Conservation (phyloP, 2,797 vertebrate species). For the Periparus ater region DNA sequence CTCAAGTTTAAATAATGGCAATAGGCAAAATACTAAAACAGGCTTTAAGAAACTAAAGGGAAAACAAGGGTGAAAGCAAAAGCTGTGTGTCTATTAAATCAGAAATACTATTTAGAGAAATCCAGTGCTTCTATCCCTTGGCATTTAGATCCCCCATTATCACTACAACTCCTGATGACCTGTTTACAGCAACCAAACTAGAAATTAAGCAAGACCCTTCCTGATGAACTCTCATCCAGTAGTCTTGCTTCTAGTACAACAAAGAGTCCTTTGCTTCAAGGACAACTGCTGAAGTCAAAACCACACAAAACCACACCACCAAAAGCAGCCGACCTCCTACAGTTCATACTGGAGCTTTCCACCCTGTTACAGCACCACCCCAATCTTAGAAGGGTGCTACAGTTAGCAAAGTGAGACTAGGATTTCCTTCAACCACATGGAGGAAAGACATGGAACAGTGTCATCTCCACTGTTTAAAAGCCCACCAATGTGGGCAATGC, state of each 20-base stretch:
- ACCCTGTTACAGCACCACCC: neutral
- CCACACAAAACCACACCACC: neutral
- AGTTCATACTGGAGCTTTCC: neutral
- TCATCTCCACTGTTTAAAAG: neutral
- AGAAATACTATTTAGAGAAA: neutral
- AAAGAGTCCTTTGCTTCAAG: neutral
- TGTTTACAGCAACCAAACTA: neutral
- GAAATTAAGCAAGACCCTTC: neutral
- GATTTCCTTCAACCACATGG: neutral
- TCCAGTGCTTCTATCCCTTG: neutral
- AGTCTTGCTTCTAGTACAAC: neutral
- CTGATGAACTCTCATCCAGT: neutral
- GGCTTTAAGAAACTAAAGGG: neutral
- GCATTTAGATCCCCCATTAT: neutral
- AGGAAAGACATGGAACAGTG: neutral
- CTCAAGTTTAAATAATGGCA: neutral
- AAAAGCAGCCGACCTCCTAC: neutral
- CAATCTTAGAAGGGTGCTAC: neutral
- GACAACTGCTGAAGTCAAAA: neutral
- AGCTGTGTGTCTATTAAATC: neutral
- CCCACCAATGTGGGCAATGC: neutral
- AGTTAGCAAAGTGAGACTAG: neutral
- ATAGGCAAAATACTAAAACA: neutral
- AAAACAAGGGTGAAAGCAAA: neutral
- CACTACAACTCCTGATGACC: neutral